phyloP scores from a whole-genome alignment of 2,888 invertebrate species.

The Amphipoea oculea region DNA sequence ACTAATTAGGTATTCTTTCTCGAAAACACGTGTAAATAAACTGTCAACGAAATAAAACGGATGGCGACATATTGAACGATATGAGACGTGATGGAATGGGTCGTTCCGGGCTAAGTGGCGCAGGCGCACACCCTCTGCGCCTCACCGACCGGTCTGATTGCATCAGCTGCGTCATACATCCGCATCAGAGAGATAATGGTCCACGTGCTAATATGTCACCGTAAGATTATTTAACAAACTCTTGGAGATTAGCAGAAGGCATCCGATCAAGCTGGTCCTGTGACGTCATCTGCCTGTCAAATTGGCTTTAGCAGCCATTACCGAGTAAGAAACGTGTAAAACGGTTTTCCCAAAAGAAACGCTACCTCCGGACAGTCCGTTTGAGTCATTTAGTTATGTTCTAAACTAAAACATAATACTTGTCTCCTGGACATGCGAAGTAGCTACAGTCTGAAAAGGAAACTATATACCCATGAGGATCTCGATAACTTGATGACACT shows the following conservation, averaged over 20 bases:
- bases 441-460: not conserved
- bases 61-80: conserved; percentile 13
- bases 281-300: conserved; percentile 5
- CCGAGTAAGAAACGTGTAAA: not conserved
- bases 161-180: conserved; percentile 42
- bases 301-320: not conserved
- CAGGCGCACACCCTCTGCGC: conserved; percentile 26
- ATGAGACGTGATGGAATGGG: conserved; percentile 23
- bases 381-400: not conserved
- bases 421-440: not conserved
- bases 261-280: not conserved
- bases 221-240: conserved; percentile 11
- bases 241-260: not conserved
- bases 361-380: not conserved
- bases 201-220: conserved; percentile 34
- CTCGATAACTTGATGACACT: not conserved
- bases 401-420: not conserved
- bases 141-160: conserved; percentile 35
- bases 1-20: not conserved
- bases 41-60: not conserved
- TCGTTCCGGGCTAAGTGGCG: conserved; percentile 42
- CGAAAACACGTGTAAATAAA: not conserved
- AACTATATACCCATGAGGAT: not conserved
- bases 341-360: not conserved
- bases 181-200: conserved; percentile 12